A percentile compares a stretch with the other conserved stretches of the same genome.
Conservation (phyloP, 1,140 invertebrate species). For the Ganaspis sp. region DNA sequence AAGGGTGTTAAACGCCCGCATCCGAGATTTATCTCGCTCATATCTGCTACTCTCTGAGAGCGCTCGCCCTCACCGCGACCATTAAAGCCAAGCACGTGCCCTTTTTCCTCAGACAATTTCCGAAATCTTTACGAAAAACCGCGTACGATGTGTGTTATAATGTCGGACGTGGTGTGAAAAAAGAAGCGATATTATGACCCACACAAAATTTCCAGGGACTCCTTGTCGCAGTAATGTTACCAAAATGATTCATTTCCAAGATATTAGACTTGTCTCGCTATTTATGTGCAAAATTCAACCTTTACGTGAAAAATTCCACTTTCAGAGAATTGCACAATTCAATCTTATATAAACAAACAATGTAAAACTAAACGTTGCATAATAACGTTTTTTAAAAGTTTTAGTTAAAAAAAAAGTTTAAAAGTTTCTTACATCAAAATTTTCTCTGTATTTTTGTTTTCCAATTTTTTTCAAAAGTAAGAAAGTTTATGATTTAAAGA, state of each 20-base stretch:
- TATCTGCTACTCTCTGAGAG: constrained; percentile 57
- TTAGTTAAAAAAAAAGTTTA: too few relatives aligned
- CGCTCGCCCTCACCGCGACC: constrained; percentile 40
- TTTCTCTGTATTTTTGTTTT: too few relatives aligned
- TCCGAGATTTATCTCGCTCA: constrained; percentile 71
- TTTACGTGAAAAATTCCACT: too few relatives aligned
- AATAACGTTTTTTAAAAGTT: too few relatives aligned
- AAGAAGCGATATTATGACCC: not conserved
- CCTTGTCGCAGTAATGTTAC: not conserved
- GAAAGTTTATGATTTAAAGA: too few relatives aligned
- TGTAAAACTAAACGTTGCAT: too few relatives aligned
- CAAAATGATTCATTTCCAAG: constrained; percentile 3
- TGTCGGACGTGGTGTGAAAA: not conserved
- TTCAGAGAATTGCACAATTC: too few relatives aligned
- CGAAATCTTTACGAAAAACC: constrained; percentile 47
- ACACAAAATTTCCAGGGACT: not conserved
- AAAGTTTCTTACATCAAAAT: too few relatives aligned
- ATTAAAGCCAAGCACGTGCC: constrained; percentile 69
- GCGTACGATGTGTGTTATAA: not conserved
- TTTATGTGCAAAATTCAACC: not conserved
- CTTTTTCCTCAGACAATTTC: constrained; percentile 62
- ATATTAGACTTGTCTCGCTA: not conserved
- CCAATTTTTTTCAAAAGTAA: too few relatives aligned
- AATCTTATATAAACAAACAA: too few relatives aligned
- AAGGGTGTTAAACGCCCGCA: constrained; percentile 65